These are phyloP conservation scores for Caenorhabditis brenneri DNA, from an alignment of 1,140 invertebrate genomes.

Conservation along the genomic window DNA sequence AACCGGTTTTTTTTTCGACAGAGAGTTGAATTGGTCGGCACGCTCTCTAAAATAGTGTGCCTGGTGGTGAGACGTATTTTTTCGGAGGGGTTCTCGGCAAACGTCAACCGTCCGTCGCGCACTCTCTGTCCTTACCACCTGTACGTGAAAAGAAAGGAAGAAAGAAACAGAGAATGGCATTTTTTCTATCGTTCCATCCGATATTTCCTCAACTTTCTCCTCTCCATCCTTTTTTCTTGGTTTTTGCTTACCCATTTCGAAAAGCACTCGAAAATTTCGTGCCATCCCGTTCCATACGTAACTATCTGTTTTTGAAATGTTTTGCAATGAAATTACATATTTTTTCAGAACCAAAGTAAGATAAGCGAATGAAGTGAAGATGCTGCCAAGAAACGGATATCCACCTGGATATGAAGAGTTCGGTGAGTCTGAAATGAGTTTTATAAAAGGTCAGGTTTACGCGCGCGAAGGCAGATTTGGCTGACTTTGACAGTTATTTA, in stretches of 20 bases:
- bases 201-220: not conserved
- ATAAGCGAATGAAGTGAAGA: not conserved
- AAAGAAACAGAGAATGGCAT: constrained; percentile 26
- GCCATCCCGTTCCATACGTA: not conserved
- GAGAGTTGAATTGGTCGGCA: constrained; percentile 8
- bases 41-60: constrained; percentile 32
- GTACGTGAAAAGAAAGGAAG: not conserved
- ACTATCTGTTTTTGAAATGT: not conserved
- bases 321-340: not conserved
- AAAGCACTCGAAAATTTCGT: not conserved
- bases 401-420: constrained; percentile 49
- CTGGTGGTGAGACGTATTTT: constrained; percentile 24
- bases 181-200: constrained; percentile 22
- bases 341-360: not conserved
- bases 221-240: not conserved
- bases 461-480: not conserved
- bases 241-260: not conserved
- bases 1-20: constrained; percentile 23
- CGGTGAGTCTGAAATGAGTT: too few relatives aligned
- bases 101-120: constrained; percentile 36
- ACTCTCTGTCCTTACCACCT: constrained; percentile 30
- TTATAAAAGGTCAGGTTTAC: not conserved
- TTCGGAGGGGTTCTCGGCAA: constrained; percentile 23
- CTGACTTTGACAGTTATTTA: too few relatives aligned
- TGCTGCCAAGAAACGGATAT: constrained; percentile 46